These are phyloP conservation scores for Rhorus exstirpatorius DNA, from an alignment of 2,888 invertebrate genomes.

Conservation along the genomic window DNA sequence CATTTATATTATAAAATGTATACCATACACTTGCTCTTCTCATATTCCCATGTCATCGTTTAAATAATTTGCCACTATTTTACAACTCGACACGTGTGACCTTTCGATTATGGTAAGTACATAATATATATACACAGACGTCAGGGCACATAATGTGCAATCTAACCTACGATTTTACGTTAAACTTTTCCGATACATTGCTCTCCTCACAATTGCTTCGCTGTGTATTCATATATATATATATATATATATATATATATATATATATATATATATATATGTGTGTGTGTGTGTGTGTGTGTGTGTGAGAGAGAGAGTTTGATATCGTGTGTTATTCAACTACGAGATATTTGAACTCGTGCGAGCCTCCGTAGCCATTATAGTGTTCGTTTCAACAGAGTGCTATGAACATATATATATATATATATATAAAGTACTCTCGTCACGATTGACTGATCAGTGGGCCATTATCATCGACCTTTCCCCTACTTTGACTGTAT, in stretches of 20 bases:
- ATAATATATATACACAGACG: slow-evolving; percentile 15
- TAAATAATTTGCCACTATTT: slow-evolving; percentile 71
- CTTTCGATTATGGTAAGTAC: slow-evolving; percentile 67
- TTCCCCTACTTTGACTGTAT: slow-evolving; percentile 38
- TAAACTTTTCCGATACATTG: slow-evolving; percentile 45
- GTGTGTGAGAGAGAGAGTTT: too few species aligned
- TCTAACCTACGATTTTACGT: slow-evolving; percentile 11
- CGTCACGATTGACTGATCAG: slow-evolving; percentile 69
- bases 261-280: too few species aligned
- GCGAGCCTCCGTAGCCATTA: slow-evolving; percentile 9
- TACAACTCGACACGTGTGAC: slow-evolving; percentile 55
- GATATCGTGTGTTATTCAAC: background rate
- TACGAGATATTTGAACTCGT: slow-evolving; percentile 23
- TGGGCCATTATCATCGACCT: slow-evolving; percentile 64
- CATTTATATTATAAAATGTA: too few species aligned
- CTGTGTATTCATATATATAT: too few species aligned
- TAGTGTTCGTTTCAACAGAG: slow-evolving; percentile 21
- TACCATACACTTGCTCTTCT: too few species aligned
- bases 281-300: background rate
- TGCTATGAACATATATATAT: slow-evolving; percentile 7
- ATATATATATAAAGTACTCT: slow-evolving; percentile 48
- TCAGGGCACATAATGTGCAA: slow-evolving; percentile 33
- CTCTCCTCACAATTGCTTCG: slow-evolving; percentile 53
- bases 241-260: too few species aligned
- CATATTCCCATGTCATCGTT: slow-evolving; percentile 67